phyloP scores from a whole-genome alignment of 2,888 invertebrate species.

The Heliconius ismenius region DNA sequence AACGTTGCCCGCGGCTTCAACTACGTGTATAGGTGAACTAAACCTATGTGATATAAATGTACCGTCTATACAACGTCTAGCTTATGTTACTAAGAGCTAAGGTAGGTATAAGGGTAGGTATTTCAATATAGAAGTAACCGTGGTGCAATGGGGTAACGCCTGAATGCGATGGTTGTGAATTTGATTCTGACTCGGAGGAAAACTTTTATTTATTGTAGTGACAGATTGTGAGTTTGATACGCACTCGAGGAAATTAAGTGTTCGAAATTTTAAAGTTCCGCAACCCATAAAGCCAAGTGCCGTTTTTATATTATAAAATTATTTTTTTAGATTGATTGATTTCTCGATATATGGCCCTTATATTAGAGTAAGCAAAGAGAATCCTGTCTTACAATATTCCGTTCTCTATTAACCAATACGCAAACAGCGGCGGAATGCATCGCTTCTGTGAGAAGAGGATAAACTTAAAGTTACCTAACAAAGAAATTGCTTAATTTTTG shows the following conservation, averaged over 20 bases:
- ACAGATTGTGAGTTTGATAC: no score
- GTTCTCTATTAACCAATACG: neutral
- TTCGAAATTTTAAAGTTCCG: no score
- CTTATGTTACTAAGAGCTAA: neutral
- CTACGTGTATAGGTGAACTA: slow-evolving; percentile 41
- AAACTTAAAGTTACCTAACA: neutral
- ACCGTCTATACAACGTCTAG: neutral
- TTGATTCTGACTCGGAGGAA: neutral
- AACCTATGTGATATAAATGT: slow-evolving; percentile 49
- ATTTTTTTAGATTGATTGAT: no score
- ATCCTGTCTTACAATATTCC: neutral
- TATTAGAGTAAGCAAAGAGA: neutral
- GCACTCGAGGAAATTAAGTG: no score
- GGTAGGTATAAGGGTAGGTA: neutral
- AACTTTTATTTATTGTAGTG: neutral
- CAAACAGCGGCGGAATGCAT: neutral
- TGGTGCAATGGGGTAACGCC: neutral
- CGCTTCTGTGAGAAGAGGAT: no score
- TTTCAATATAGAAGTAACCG: neutral
- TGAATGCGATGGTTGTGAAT: neutral
- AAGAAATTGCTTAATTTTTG: slow-evolving; percentile 41
- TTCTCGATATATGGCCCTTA: no score
- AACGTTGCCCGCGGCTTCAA: slow-evolving; percentile 10
- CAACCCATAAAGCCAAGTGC: no score
- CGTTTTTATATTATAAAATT: neutral